Base-by-base conservation (phyloP, 2,888 invertebrate species). In the Hemithea aestivaria region DNA sequence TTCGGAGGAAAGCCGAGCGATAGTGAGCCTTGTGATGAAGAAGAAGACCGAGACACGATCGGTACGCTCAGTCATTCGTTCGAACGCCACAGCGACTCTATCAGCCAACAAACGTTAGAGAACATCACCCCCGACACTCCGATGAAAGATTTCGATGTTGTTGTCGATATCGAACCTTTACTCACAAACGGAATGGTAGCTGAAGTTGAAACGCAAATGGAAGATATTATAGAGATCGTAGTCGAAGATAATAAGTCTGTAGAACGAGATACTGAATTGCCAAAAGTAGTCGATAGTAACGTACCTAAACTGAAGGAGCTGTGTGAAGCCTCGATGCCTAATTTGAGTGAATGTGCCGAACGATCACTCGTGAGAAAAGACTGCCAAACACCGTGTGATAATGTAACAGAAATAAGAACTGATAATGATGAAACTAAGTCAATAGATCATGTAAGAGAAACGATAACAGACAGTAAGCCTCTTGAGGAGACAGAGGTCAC, bases 41-140 rank as follows among this genome's bases (percentile, higher is more conserved):
- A 82, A 2, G 61, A 56, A 2, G 85, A 87, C 36, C 69, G 77
- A 1, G 84, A 82, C 35, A 81, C 84, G 9, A 58, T 83, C 5
- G 85, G 84, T 24, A 83, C 84, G 4, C 64, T 87, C 27, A 84
- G 84, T 40, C 87, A 87, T 51, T 85, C 85, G 1, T 87, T 76
- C 45, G 85, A 85, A 60, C 73, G 87, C 7, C 81, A 84, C 46
- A 80, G 82, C 34, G 83, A 85, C 39, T 72, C 75, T 1, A 56
- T 57, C 28, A 87, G 85, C 58, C 85, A 87, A 54, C 78, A 78
- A 25, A 87, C 85, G 3, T 58, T 85, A 12, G 85, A 81, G 49
- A 85, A 84, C 49, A 58, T 85, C 21, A 84, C 84, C 5, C 85
- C 85, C 0, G 81, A 83, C 38, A 83, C 84, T 22, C 85, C 85